Base-by-base conservation (phyloP, 2,888 invertebrate genomes). In the Eupeodes latifasciatus region DNA sequence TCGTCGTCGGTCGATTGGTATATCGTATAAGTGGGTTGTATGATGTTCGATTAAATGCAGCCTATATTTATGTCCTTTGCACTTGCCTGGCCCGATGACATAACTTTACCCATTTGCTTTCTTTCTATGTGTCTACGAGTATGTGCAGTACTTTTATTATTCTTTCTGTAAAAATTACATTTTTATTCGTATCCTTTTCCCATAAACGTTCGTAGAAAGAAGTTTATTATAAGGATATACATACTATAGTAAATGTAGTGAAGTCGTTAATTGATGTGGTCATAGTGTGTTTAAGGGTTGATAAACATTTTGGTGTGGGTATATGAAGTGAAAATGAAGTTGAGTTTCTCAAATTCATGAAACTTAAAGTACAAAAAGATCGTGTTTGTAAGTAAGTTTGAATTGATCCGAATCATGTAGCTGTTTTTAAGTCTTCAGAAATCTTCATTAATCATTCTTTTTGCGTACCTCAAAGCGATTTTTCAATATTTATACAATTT, bases 51-150 rank as follows among this genome's bases (percentile, higher is more conserved):
- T 77, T 49, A 62, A 72, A 71, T 81, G 57, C 59, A 27, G 53
- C 62, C 57, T 81, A 51, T 76, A 51, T 75, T 74, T 74, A 84
- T 67, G 80, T 66, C 71, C 71, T 77, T 81, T 66, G 11, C 59
- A n/a, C 40, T 34, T 59, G 55, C 27, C 11, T 36, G 61, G 40
- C 11, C 44, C 49, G 55, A 79, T 84, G 79, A 84, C 76, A 62
- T 74, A 75, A 84, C 79, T 64, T 44, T 16, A 57, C 9, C 27
- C 10, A 9, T 69, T 27, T 27, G 27, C 27, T 27, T 78, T 14
- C 7, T 16, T 10, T 66, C 19, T 44, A 55, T n/a, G n/a, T n/a
- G n/a, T 19, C 5, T 51, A 53, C 53, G 19, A 19, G 27, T 27
- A 27, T 27, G 19, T 69, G 47, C 44, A 16, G 53, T 40, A 71